Evolutionary conservation across 2,888 invertebrate species (phyloP).

Genomic region (Cordilura impudica): DNA sequence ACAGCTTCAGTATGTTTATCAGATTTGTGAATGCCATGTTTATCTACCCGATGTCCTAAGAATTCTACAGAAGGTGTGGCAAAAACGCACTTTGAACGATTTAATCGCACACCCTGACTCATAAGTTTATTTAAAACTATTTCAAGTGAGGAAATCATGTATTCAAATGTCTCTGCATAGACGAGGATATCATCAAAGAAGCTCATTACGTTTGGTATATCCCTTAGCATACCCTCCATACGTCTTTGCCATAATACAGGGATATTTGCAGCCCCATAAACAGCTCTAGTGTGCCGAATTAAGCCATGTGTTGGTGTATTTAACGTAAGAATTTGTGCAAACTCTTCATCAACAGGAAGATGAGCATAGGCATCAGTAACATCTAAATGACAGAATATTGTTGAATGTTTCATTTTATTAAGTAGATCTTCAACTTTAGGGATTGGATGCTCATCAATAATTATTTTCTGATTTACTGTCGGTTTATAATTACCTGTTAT

Average conservation of each 20-base stretch:
- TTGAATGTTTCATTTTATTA: too few relatives aligned
- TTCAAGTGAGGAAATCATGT: too few relatives aligned
- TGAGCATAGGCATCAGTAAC: too few relatives aligned
- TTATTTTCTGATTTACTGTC: too few relatives aligned
- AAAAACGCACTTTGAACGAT: conserved; percentile 1
- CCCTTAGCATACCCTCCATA: conserved; percentile 19
- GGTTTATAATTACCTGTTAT: too few relatives aligned
- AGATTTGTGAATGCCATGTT: conserved; percentile 10
- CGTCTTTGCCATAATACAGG: conserved; percentile 37
- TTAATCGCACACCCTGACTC: not conserved
- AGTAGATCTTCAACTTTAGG: too few relatives aligned
- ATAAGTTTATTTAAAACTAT: too few relatives aligned
- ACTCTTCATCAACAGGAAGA: conserved; percentile 31
- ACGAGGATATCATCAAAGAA: conserved; percentile 34
- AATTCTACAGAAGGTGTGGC: not conserved
- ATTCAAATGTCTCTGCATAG: conserved; percentile 10
- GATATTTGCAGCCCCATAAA: conserved; percentile 43
- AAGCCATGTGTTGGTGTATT: conserved; percentile 39
- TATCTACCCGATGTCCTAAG: conserved; percentile 14
- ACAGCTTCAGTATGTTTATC: too few relatives aligned
- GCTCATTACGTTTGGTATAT: conserved; percentile 1
- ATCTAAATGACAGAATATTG: too few relatives aligned
- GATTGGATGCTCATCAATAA: too few relatives aligned
- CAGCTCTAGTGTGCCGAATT: conserved; percentile 49
- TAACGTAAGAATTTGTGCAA: conserved; percentile 27